Evolutionary conservation across 2,797 vertebrate genomes (phyloP), one percentile per base, ranked within the genome.

Genomic region (Myotis pilosus): DNA sequence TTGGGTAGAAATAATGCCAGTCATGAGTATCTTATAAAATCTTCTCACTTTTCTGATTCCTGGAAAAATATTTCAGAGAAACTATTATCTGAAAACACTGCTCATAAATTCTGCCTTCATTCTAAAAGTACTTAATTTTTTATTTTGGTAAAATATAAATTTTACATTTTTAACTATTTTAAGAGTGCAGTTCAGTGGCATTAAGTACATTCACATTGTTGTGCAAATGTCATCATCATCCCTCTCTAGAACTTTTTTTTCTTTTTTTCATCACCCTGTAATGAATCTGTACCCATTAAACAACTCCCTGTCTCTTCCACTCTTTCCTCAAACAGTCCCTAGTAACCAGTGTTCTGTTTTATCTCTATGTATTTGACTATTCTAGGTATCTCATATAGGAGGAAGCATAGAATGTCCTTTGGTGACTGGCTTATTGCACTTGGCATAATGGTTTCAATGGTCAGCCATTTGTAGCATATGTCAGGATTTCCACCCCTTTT

Each of bases 1-100:
- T 82, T 91, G 19, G 28, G 33, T 96, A 83, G 74, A 91, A 92
- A 89, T 90, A 91, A 92, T 89, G 57, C 20, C 64, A 38, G 41
- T 71, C 25, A 78, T 69, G 25, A 92, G 4, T 95, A 53, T 91
- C 38, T 87, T 94, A 75, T 23, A 85, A 75, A 57, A 75, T 84
- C 15, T 71, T 79, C 49, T 60, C 30, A 49, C 69, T 89, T 92
- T 90, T 88, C 30, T 94, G 57, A 57, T 92, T 74, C 85, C 66
- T 81, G 57, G 36, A 51, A 74, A 85, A 78, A 83, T 83, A 44
- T 80, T 92, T 68, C 36, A 80, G 79, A 62, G 4, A 92, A 90
- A 87, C 83, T 79, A 30, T 80, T 47, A 69, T 33, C 36, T 92
- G 38, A 64, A 88, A 94, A 83, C 87, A 22, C 51, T 10, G 72